A percentile compares a stretch with the other conserved stretches of the same genome.
These are phyloP conservation scores for Dicrostonyx torquatus DNA, from an alignment of 2,797 vertebrate genomes.

Conservation along the genomic window DNA sequence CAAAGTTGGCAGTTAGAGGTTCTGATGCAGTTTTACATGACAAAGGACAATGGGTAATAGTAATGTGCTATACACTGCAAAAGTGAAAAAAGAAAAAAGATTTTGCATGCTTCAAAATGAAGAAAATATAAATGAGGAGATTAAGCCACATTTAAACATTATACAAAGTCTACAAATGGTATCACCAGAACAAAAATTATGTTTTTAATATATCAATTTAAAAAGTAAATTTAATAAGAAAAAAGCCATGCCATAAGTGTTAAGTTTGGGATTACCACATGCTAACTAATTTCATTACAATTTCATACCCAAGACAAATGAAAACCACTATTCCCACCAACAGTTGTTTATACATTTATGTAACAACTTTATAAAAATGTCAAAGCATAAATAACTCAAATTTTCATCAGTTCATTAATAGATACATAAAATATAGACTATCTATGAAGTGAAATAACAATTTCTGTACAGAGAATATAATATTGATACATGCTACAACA, in stretches of 20 bases:
- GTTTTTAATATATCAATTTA: not conserved
- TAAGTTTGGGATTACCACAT: not conserved
- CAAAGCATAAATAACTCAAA: constrained; percentile 13
- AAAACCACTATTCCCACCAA: not conserved
- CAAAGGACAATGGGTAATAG: not conserved
- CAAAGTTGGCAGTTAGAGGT: not conserved
- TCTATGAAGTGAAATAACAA: not conserved
- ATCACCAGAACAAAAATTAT: not conserved
- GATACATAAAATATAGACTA: not conserved
- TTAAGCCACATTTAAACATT: not conserved
- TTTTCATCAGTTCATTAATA: not conserved
- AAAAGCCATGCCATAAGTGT: constrained; percentile 3
- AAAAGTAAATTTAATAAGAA: not conserved
- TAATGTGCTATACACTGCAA: not conserved
- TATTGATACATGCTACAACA: not conserved
- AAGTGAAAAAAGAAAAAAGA: not conserved
- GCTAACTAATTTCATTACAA: not conserved
- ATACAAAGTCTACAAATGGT: not conserved
- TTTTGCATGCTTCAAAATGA: not conserved
- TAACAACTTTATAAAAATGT: not conserved
- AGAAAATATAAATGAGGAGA: not conserved
- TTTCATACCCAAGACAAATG: not conserved
- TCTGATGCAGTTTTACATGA: not conserved
- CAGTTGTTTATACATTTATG: not conserved
- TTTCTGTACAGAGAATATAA: not conserved